A percentile compares a stretch with the other conserved stretches of the same genome.
Evolutionary conservation across 2,888 invertebrate species (phyloP).

Genomic region (Aleiodes leptofemur): DNA sequence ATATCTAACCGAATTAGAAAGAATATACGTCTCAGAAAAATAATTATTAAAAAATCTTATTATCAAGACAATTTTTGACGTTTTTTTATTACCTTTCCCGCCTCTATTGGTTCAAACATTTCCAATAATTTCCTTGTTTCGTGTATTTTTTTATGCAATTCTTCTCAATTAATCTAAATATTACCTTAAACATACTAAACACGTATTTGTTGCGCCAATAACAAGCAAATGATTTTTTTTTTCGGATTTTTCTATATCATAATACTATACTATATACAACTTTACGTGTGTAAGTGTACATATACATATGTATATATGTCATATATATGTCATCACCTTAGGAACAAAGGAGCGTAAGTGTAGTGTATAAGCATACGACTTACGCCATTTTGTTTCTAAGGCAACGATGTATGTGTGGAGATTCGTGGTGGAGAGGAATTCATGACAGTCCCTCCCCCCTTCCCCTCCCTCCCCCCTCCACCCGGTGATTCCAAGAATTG

Average conservation of each 20-base stretch:
- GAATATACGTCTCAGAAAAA: no score
- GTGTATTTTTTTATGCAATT: conserved; percentile 8
- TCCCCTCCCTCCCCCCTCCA: no score
- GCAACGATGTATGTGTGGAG: no score
- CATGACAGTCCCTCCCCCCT: no score
- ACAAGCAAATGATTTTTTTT: conserved; percentile 30
- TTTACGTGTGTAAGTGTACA: conserved; percentile 3
- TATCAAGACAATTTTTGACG: not conserved
- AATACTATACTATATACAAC: conserved; percentile 13
- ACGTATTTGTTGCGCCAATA: conserved; percentile 28
- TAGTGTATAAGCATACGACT: no score
- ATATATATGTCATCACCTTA: no score
- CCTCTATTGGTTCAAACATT: conserved; percentile 71
- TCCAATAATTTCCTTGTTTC: conserved; percentile 38
- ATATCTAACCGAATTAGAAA: no score
- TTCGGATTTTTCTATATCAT: not conserved
- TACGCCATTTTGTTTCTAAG: no score
- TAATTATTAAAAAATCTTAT: not conserved
- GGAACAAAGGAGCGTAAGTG: no score
- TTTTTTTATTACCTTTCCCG: conserved; percentile 68
- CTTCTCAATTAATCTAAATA: conserved; percentile 33
- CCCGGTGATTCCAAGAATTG: no score
- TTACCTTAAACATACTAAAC: conserved; percentile 40
- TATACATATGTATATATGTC: conserved; percentile 2
- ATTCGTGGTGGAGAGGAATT: no score